Base-by-base conservation (phyloP, 2,797 vertebrate genomes). In the Dryobates pubescens region DNA sequence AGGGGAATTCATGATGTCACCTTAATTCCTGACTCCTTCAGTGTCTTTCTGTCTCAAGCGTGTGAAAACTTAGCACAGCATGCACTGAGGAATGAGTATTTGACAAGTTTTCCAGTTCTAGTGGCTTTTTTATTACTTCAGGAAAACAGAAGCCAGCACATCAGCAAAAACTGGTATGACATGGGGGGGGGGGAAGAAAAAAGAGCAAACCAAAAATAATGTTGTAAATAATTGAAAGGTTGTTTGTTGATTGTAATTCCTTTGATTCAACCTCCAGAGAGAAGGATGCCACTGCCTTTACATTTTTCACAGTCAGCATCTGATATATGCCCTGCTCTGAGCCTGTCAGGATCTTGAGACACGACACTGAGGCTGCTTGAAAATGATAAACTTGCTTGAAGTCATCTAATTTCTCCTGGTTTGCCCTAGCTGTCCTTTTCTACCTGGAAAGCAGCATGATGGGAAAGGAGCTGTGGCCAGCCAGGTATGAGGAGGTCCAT, bases 111-210 rank as follows among this genome's bases (percentile, higher is more conserved):
- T 84, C 54, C 15, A 23, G 6, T 69, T 88, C 87, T 36, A 78
- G 65, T 51, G 75, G 53, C 63, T 92, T 96, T 92, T 96, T 95
- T 95, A 95, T 95, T 93, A 59, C 14, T 87, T 86, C n/a, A 96
- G 84, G 59, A 61, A 80, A 90, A 89, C 41, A 86, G 73, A 81
- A 93, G 41, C 49, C 76, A 90, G 79, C 57, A 57, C 19, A 64
- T 80, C 65, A 87, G 79, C 88, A 86, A n/a, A 67, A 95, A 85
- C 16, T 15, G 29, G 11, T 65, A 90, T 34, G 29, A 56, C 53
- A 47, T 38, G 53, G 54, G 38, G 32, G 38, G 32, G 24, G 23
- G n/a, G 41, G 56, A 80, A 26, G 4, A 17, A 29, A 26, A 24
- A 14, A 72, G 57, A 51, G 23, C 23, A 26, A 26, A 54, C 17